Evolutionary conservation across 2,113 vertebrate genomes (phyloP), one percentile per base, ranked within the genome.

Genomic region (Indicator indicator): DNA sequence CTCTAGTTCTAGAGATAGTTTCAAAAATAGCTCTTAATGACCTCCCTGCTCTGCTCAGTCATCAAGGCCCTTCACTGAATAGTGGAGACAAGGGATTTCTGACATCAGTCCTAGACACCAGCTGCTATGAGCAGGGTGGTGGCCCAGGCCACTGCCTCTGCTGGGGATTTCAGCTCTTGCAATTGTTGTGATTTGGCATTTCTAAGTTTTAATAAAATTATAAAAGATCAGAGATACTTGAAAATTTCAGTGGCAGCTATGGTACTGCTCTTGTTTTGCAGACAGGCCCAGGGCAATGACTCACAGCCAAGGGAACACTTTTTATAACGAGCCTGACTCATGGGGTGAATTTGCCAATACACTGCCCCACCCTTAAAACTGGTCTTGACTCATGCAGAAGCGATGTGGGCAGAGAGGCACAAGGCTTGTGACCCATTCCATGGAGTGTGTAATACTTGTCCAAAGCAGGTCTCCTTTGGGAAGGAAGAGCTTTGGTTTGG

Each of bases 351-450:
- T 42, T 68, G 95, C 88, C 83, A 83, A 9, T 64, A 90, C 91
- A 64, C 38, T 0, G 89, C 94, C 80, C 88, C 94, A 81, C 95
- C 96, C 96, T 67, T 86, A 65, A 72, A 90, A 90, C 64, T 0
- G 0, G 56, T 64, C 52, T 24, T 83, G 78, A 65, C 88, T 93
- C 75, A 73, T 21, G 1, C 14, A 1, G 28, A 16, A 83, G 11
- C 0, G n/a, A n/a, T 33, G 72, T 76, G 55, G 9, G 44, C 32
- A 70, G 63, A 56, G 90, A 50, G 85, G 78, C 55, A 16, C 7
- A 0, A 33, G 64, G 40, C 92, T 83, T 0, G 1, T 94, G 82
- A 7, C 56, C 63, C 0, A 0, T 19, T 16, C 42, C 1, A 0
- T 4, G 28, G 24, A 14, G 52, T 10, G 3, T 0, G 0, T 12